Evolutionary conservation across 2,797 vertebrate genomes (phyloP), one percentile per base, ranked within the genome.

Genomic region (Enteromius radiatus): DNA sequence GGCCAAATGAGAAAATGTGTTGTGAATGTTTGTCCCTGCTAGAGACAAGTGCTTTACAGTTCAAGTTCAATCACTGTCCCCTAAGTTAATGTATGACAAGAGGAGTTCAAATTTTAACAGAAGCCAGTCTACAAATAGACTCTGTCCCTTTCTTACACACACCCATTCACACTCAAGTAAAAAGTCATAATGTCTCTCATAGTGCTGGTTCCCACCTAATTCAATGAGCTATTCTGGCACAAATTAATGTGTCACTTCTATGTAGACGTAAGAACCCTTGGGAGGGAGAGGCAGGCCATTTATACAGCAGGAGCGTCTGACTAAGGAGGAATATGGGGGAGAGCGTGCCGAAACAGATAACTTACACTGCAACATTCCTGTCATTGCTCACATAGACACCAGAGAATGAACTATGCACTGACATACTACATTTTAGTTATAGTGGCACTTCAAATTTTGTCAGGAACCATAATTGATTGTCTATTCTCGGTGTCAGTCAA

Each of bases 331-430:
- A 85, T 43, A 82, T 64, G 69, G 43, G 56, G 23, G 78, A 80
- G 81, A 91, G 88, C 93, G 86, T 91, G 92, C 92, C 88, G 67
- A 84, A 88, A 93, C 92, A 90, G 71, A 90, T 85, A 88, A 86
- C 85, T 56, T 82, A 92, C 88, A 78, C 84, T 69, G 75, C 88
- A 85, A 87, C 93, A 95, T 95, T 95, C 94, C 92, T 89, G 76
- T 88, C 92, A 92, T 93, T 93, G 89, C 88, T 90, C 68, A 86
- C 88, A 88, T 87, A 77, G 33, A 92, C 84, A 88, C 64, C 45
- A 73, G 47, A 87, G 83, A 82, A 81, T 73, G 21, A 38, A 89
- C 86, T 78, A 85, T 85, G 89, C 86, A 69, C 68, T 70, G 45
- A 61, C 33, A 63, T 65, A 54, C 33, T 68, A 49, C 15, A 61